A percentile compares a stretch with the other conserved stretches of the same genome.
These are phyloP conservation scores for Metalampra italica DNA, from an alignment of 2,888 invertebrate species.

Conservation along the genomic window DNA sequence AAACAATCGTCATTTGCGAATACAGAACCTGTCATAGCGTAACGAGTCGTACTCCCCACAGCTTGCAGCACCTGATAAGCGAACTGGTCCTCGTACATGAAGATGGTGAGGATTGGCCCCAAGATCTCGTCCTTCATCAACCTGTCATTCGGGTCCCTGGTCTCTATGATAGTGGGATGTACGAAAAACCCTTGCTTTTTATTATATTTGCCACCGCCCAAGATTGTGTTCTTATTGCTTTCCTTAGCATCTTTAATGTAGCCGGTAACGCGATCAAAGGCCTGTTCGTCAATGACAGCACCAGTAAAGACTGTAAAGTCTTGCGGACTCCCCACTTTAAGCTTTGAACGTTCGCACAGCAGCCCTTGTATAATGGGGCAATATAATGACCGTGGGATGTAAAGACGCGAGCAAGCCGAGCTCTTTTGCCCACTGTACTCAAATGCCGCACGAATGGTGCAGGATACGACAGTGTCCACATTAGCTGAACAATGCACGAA, in stretches of 20 bases:
- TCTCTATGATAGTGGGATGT: conserved; percentile 94
- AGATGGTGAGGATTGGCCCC: conserved; percentile 94
- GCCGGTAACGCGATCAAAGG: conserved; percentile 91
- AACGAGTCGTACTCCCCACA: conserved; percentile 89
- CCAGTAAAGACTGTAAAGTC: conserved; percentile 91
- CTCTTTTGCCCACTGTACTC: conserved; percentile 99
- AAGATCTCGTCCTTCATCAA: conserved; percentile 98
- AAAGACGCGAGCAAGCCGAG: conserved; percentile 98
- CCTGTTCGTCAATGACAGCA: conserved; percentile 97
- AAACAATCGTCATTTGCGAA: conserved; percentile 92
- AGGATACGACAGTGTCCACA: conserved; percentile 86
- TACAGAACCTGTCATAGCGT: conserved; percentile 96
- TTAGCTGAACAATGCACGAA: conserved; percentile 96
- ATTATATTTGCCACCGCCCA: conserved; percentile 94
- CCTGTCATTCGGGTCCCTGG: conserved; percentile 90
- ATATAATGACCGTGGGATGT: conserved; percentile 95
- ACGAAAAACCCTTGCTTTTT: conserved; percentile 93
- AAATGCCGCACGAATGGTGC: conserved; percentile 94
- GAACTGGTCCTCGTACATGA: conserved; percentile 91
- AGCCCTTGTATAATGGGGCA: conserved; percentile 84
- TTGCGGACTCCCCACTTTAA: conserved; percentile 92
- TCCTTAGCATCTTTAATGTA: conserved; percentile 94
- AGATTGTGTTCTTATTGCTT: conserved; percentile 83
- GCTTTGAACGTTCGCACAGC: conserved; percentile 80
- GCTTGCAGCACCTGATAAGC: conserved; percentile 83